Evolutionary conservation across 1,140 invertebrate genomes (phyloP).

Genomic region (Himalopsyche phryganea): DNA sequence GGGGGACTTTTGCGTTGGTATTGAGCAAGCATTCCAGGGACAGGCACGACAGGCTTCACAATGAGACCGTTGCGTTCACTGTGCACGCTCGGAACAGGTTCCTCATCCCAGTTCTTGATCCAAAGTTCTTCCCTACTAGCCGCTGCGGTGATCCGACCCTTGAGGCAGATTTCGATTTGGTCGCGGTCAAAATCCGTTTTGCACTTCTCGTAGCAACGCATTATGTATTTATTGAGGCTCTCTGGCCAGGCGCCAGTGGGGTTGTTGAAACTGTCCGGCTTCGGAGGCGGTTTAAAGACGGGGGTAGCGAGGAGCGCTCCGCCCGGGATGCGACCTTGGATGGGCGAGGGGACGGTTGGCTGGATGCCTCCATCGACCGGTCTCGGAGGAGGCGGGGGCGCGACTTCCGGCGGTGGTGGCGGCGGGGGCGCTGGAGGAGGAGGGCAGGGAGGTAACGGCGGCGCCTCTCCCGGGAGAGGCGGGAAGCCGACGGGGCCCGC

Average conservation of each 20-base stretch:
- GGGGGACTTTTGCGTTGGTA: conserved; percentile 41
- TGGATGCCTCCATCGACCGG: conserved; percentile 40
- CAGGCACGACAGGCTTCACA: conserved; percentile 42
- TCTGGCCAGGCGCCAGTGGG: conserved; percentile 66
- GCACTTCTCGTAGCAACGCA: conserved; percentile 87
- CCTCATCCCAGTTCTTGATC: conserved; percentile 88
- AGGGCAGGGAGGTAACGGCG: conserved; percentile 52
- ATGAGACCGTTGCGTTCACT: conserved; percentile 68
- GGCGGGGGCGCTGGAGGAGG: conserved; percentile 44
- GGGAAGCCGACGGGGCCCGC: conserved; percentile 47
- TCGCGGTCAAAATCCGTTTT: conserved; percentile 84
- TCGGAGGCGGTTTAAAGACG: conserved; percentile 33
- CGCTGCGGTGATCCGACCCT: conserved; percentile 86
- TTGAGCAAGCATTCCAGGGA: conserved; percentile 47
- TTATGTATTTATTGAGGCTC: conserved; percentile 79
- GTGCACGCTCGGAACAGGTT: conserved; percentile 82
- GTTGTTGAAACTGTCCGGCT: conserved; percentile 42
- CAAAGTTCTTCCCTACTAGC: conserved; percentile 80
- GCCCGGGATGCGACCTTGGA: conserved; percentile 50
- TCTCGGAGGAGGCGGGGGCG: conserved; percentile 51
- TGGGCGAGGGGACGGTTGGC: conserved; percentile 46
- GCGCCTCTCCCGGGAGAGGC: conserved; percentile 57
- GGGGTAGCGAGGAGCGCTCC: conserved; percentile 36
- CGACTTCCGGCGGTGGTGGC: conserved; percentile 45
- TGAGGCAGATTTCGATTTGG: conserved; percentile 89